Percentiles rank a stretch among this genome's conserved stretches.
phyloP scores from a whole-genome alignment of 2,113 vertebrate genomes.

The Mellivora capensis region DNA sequence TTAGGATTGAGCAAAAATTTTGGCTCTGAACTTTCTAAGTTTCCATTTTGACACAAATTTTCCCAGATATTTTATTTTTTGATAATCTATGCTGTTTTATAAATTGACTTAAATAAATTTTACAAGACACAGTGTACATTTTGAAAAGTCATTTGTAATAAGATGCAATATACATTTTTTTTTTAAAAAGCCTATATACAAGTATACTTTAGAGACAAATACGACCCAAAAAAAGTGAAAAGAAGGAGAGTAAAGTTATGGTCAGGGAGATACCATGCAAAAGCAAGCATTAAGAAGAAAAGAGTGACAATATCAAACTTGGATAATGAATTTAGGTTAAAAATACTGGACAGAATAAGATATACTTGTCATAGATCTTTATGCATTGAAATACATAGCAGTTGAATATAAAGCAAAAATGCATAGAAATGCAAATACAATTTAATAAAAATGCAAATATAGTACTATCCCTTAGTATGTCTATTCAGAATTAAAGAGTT shows the following conservation, averaged over 20 bases:
- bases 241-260: neutral
- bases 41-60: neutral
- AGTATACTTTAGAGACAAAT: constrained; percentile 15
- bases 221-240: neutral
- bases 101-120: neutral
- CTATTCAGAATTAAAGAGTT: neutral
- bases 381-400: neutral
- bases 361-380: neutral
- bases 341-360: neutral
- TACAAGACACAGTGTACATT: neutral
- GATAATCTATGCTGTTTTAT: neutral
- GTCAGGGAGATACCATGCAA: neutral
- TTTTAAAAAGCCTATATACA: neutral
- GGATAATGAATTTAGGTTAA: neutral
- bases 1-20: neutral
- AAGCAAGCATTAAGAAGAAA: neutral
- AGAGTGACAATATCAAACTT: neutral
- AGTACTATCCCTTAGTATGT: neutral
- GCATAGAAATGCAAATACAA: neutral
- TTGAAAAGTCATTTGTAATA: neutral
- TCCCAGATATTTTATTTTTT: neutral
- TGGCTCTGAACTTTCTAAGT: neutral
- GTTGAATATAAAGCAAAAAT: neutral
- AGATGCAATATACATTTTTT: neutral
- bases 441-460: neutral